Evolutionary conservation across 2,113 vertebrate genomes (phyloP).

Genomic region (Mesoclemmys tuberculata): DNA sequence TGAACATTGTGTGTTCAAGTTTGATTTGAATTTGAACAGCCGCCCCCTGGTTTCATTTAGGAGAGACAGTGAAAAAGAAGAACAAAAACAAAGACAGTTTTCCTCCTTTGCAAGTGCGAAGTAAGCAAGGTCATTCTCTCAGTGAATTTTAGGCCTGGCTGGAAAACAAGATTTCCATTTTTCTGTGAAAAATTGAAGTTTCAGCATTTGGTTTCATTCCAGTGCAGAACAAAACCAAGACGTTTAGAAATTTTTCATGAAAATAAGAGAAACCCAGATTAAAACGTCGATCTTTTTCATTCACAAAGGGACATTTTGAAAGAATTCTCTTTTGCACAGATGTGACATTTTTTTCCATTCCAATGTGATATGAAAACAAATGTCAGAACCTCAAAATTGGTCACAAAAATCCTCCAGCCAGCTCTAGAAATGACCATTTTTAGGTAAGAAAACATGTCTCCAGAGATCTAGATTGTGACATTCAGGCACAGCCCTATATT

Average conservation of each 20-base stretch:
- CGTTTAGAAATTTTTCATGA: too few relatives aligned
- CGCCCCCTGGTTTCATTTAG: not conserved
- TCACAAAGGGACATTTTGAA: too few relatives aligned
- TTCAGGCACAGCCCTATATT: too few relatives aligned
- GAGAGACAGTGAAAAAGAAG: not conserved
- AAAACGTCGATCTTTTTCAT: too few relatives aligned
- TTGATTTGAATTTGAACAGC: not conserved
- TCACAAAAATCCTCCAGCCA: not conserved
- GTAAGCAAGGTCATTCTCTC: not conserved
- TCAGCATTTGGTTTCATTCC: too few relatives aligned
- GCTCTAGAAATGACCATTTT: too few relatives aligned
- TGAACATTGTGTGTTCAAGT: not conserved
- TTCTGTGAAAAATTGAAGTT: too few relatives aligned
- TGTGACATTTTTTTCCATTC: not conserved
- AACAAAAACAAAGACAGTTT: fast-evolving
- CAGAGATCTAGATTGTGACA: not conserved
- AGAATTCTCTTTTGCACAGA: too few relatives aligned
- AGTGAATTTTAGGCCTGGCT: not conserved
- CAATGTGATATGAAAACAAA: conserved; percentile 5
- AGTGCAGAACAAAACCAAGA: too few relatives aligned
- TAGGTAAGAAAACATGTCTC: not conserved
- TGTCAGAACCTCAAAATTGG: conserved; percentile 12
- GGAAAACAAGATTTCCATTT: too few relatives aligned
- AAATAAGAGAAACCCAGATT: too few relatives aligned
- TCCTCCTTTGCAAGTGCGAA: not conserved